Evolutionary conservation across 2,888 invertebrate genomes (phyloP), one percentile per base, ranked within the genome.

Genomic region (Chaetoderma sp.): DNA sequence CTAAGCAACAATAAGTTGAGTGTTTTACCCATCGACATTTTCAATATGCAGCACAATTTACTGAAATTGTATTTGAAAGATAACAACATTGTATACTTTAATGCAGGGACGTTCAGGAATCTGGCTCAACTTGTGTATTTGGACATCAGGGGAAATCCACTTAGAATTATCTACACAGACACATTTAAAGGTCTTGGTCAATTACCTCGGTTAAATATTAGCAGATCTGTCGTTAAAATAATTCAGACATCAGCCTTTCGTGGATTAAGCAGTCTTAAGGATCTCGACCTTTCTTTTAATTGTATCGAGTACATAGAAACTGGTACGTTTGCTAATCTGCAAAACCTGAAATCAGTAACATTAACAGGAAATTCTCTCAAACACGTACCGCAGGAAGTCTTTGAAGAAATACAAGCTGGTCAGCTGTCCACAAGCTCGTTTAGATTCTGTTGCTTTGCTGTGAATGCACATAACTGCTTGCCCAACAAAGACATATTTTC

Each of bases 401-500:
- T 30, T 54, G 25, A 23, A 23, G 13, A 52, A 52, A 28, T 52
- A 10, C 3, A 3, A 2, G 52, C 30, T 4, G 21, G n/a, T 8
- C 10, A 52, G 13, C 16, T 52, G 52, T 52, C 32, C 32, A 52
- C 52, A 13, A 33, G 32, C n/a, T 52, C 52, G 2, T 52, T 30
- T 21, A 2, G 52, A 13, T 52, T 30, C 16, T 52, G 52, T 30
- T 52, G 52, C 10, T 52, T 25, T 8, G n/a, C n/a, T n/a, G n/a
- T n/a, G n/a, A 16, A 16, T 25, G 27, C 45, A 16, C 63, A 70
- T 5, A 45, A 60, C 27, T 77, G 77, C 49, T 42, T 64, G 32
- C 77, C 77, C 0, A 56, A 68, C 27, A 73, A 72, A 1, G 76
- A 77, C 52, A 75, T 73, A 8, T 72, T 77, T 44, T 76, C 76